phyloP scores from a whole-genome alignment of 2,113 vertebrate genomes.

The Seriola rivoliana region DNA sequence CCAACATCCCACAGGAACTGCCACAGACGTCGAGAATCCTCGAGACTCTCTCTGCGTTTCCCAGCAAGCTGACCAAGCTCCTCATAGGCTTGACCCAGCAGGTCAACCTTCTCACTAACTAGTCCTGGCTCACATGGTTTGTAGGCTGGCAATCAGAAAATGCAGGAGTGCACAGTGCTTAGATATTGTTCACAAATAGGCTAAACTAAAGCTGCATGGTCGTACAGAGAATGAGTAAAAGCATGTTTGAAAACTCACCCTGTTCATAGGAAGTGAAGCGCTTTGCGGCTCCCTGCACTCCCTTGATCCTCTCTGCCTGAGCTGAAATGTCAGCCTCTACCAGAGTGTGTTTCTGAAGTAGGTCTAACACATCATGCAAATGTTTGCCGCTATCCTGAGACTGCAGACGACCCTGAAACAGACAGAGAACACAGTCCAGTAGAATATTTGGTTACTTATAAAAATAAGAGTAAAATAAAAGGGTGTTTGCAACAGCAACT shows the following conservation, averaged over 20 bases:
- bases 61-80: constrained; percentile 88
- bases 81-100: constrained; percentile 87
- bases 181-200: not conserved
- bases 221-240: not conserved
- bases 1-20: constrained; percentile 94
- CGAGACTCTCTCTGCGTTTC: constrained; percentile 84
- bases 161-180: constrained; percentile 2
- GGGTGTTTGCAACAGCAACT: not conserved
- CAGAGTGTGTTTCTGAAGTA: constrained; percentile 93
- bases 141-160: constrained; percentile 84
- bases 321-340: constrained; percentile 93
- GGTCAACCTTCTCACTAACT: constrained; percentile 87
- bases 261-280: constrained; percentile 88
- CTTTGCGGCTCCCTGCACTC: constrained; percentile 85
- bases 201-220: not conserved
- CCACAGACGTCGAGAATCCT: constrained; percentile 92
- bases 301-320: constrained; percentile 92
- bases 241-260: constrained; percentile 77
- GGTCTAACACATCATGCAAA: constrained; percentile 92
- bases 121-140: constrained; percentile 91
- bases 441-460: not conserved
- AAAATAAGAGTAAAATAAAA: not conserved
- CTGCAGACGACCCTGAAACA: constrained; percentile 89
- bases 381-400: constrained; percentile 94
- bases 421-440: constrained; percentile 5